Evolutionary conservation across 1,140 invertebrate species (phyloP), one percentile per base, ranked within the genome.

Genomic region (Steinernema khuongi): DNA sequence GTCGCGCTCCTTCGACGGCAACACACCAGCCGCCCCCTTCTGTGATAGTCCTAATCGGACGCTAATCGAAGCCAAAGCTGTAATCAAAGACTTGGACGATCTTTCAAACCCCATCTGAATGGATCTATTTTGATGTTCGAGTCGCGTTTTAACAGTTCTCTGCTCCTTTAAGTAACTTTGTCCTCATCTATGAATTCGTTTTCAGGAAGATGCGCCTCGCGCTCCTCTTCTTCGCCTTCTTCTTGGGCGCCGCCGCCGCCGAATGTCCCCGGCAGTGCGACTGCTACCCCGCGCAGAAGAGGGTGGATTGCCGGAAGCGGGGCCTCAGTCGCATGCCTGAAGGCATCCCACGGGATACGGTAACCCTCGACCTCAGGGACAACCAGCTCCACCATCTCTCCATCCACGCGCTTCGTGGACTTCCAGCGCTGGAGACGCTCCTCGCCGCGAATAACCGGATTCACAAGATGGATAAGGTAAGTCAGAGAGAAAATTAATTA

Each of bases 351-450:
- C 7, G n/a, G 50, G 50, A 60, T 60, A 60, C 50, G 50, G 50
- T 60, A 60, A 60, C 50, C 2, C 50, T 60, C 7, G 50, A 60
- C 50, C 50, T 60, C 50, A 60, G 50, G 50, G 50, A 60, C 50
- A 60, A 60, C 19, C 19, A 60, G 14, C 4, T 60, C 50, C 50
- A 22, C 19, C 50, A 60, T 22, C 50, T 60, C 50, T 60, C 50
- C 11, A 4, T 4, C 2, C 7, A 60, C 2, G 4, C 50, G 7
- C 19, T 60, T 22, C 14, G 22, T 4, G 50, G 50, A 17, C 50
- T 60, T 22, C 11, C 4, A 2, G 14, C 14, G 4, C 50, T 60
- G 50, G 50, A 60, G 50, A 60, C 50, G 7, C 22, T 60, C 14
- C 14, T 60, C 26, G 19, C 19, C 7, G 4, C 50, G 50, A 22